Conservation (phyloP, 2,888 invertebrate species). For the Notocelia uddmanniana region DNA sequence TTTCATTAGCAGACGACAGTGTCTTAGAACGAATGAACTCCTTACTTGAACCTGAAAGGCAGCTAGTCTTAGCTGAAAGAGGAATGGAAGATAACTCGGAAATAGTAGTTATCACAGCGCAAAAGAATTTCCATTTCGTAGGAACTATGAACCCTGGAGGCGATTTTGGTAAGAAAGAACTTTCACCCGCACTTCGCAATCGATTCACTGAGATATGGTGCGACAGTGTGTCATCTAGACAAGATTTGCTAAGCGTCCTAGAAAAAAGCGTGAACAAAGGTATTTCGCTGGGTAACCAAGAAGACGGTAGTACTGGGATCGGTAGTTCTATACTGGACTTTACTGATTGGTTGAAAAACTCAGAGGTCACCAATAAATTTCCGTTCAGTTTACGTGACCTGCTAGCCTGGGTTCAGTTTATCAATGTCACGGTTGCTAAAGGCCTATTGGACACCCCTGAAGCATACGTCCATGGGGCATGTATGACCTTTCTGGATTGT, state of each 20-base stretch:
- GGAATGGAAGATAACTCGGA: constrained; percentile 87
- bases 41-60: constrained; percentile 96
- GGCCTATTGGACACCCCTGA: constrained; percentile 81
- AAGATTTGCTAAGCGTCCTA: constrained; percentile 93
- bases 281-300: constrained; percentile 83
- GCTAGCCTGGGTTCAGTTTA: constrained; percentile 96
- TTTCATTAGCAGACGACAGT: constrained; percentile 99
- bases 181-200: constrained; percentile 98
- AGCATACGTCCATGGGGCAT: constrained; percentile 95
- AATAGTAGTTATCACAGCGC: constrained; percentile 88
- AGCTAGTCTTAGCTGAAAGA: constrained; percentile 96
- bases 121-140: constrained; percentile 94
- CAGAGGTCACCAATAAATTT: constrained; percentile 91
- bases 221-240: constrained; percentile 89
- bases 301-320: constrained; percentile 85
- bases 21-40: constrained; percentile 99
- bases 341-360: constrained; percentile 90
- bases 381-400: constrained; percentile 96
- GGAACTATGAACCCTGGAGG: constrained; percentile 99
- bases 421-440: constrained; percentile 87
- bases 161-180: constrained; percentile 99
- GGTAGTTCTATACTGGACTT: constrained; percentile 92
- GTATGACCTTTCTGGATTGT: constrained; percentile 96
- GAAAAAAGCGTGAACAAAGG: constrained; percentile 90
- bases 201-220: constrained; percentile 99